Percentiles rank a stretch among this genome's conserved stretches.
Evolutionary conservation across 92 coral and sea anemone genomes (phyloP).

Genomic region (Diadumene lineata): DNA sequence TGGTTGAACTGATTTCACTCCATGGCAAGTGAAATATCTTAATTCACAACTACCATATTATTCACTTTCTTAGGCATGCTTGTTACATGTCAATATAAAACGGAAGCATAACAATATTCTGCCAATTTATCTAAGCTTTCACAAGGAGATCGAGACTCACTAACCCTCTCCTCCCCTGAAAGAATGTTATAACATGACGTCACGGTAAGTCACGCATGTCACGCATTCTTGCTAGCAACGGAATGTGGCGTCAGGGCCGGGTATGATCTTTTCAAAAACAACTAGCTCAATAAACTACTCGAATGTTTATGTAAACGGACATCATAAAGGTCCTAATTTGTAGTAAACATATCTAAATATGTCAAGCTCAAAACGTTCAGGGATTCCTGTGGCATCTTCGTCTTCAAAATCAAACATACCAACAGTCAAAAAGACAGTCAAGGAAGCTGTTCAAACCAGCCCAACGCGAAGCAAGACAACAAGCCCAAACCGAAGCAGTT

Average conservation of each 20-base stretch:
- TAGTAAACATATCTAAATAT: neutral
- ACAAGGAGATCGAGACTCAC: too few relatives aligned
- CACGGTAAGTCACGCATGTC: neutral
- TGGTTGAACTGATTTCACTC: too few relatives aligned
- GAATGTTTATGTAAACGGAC: neutral
- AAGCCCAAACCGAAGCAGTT: neutral
- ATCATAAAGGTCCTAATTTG: neutral
- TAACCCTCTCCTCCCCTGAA: too few relatives aligned
- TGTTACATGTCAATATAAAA: too few relatives aligned
- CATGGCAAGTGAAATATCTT: too few relatives aligned
- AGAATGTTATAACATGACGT: neutral
- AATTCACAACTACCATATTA: too few relatives aligned
- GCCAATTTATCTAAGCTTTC: neutral
- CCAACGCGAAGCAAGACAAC: conserved; percentile 23
- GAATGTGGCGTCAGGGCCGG: neutral
- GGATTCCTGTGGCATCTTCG: conserved; percentile 61
- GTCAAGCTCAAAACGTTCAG: conserved; percentile 65
- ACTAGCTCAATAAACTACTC: neutral
- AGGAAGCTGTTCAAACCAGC: neutral
- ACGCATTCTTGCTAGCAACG: conserved; percentile 9
- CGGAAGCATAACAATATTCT: too few relatives aligned
- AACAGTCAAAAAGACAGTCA: conserved; percentile 32
- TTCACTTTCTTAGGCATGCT: too few relatives aligned
- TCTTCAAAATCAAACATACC: conserved; percentile 59
- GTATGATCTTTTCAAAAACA: neutral